Conservation (phyloP, 2,797 vertebrate genomes). For the Schizopygopsis malacanthus region DNA sequence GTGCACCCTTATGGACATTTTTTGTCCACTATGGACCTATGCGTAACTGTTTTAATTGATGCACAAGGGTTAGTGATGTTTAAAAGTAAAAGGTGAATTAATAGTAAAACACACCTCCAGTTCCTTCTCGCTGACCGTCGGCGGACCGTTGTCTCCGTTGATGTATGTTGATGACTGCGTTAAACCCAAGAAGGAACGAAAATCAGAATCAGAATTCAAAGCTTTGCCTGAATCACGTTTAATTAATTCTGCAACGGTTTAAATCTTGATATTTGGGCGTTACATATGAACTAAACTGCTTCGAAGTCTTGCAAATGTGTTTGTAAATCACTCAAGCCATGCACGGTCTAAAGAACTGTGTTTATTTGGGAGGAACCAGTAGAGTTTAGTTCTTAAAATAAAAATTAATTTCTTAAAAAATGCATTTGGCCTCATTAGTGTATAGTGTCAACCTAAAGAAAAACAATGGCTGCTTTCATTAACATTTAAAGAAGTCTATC, state of each 20-base stretch:
- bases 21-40: too few species aligned
- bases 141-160: constrained; percentile 85
- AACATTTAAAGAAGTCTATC: background rate
- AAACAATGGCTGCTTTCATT: background rate
- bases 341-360: background rate
- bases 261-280: background rate
- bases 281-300: background rate
- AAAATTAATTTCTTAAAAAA: background rate
- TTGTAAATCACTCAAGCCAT: background rate
- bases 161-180: constrained; percentile 83
- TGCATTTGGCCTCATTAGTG: background rate
- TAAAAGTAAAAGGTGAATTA: background rate
- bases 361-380: background rate
- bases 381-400: too few species aligned
- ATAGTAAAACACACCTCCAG: constrained; percentile 81
- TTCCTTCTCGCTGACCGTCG: constrained; percentile 82
- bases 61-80: background rate
- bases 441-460: background rate
- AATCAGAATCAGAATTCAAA: background rate
- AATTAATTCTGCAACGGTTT: background rate
- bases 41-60: too few species aligned
- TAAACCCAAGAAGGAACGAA: constrained; percentile 43
- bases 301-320: background rate
- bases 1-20: too few species aligned
- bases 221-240: background rate